Evolutionary conservation across 2,113 vertebrate genomes (phyloP).

Genomic region (Excalfactoria chinensis): DNA sequence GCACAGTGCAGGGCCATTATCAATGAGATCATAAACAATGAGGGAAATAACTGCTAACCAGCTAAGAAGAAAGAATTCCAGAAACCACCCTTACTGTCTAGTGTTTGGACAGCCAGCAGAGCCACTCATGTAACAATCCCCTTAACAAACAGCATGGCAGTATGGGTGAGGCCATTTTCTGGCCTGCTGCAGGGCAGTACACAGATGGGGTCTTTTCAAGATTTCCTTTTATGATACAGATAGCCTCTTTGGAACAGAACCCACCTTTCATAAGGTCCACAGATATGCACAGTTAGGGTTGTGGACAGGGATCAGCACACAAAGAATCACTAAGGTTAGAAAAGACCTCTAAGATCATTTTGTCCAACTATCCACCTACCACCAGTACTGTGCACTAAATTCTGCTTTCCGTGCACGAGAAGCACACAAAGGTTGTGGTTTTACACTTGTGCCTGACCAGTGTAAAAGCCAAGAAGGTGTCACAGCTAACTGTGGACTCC

Average conservation of each 20-base stretch:
- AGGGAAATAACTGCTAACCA: not conserved
- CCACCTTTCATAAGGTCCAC: not conserved
- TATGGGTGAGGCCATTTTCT: not conserved
- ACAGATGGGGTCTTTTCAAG: fast-evolving
- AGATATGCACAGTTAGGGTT: not conserved
- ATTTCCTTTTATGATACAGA: not conserved
- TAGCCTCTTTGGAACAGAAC: not conserved
- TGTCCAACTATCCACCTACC: too few relatives aligned
- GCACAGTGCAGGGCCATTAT: not conserved
- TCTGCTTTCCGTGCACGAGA: not conserved
- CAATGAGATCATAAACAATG: not conserved
- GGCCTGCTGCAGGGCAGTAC: not conserved
- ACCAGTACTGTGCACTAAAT: too few relatives aligned
- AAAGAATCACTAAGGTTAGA: too few relatives aligned
- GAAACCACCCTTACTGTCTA: not conserved
- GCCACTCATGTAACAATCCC: not conserved
- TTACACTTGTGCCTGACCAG: not conserved
- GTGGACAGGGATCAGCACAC: not conserved
- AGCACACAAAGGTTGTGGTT: not conserved
- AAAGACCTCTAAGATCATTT: too few relatives aligned
- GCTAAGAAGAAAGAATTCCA: not conserved
- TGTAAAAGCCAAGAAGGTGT: not conserved
- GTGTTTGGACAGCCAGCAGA: not conserved
- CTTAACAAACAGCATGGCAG: not conserved
- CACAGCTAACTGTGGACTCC: not conserved